A percentile compares a stretch with the other conserved stretches of the same genome.
Evolutionary conservation across 2,888 invertebrate species (phyloP).

Genomic region (Oscheius myriophilus): DNA sequence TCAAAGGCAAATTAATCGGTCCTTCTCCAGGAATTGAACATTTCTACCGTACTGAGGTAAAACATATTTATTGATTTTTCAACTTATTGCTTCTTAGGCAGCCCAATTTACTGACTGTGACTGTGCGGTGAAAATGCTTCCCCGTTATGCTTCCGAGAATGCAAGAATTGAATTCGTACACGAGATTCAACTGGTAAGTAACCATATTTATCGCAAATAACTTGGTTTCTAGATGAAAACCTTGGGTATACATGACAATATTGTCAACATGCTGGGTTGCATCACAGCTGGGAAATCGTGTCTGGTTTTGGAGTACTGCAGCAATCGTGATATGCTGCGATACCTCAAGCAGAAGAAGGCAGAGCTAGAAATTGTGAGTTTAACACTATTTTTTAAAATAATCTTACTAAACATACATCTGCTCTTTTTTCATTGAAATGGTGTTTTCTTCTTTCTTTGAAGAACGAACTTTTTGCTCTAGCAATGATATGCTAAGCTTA

Average conservation of each 20-base stretch:
- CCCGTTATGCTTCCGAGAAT: slow-evolving; percentile 59
- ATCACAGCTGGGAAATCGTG: slow-evolving; percentile 55
- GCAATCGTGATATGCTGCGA: slow-evolving; percentile 56
- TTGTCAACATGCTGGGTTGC: slow-evolving; percentile 68
- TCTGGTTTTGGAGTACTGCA: slow-evolving; percentile 63
- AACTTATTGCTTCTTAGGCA: background rate
- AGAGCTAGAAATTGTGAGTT: slow-evolving; percentile 48
- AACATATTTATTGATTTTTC: background rate
- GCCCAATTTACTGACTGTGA: slow-evolving; percentile 43
- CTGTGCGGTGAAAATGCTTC: slow-evolving; percentile 60
- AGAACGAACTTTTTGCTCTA: too few species aligned
- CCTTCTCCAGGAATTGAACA: slow-evolving; percentile 61
- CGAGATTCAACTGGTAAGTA: slow-evolving; percentile 59
- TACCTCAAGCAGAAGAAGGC: slow-evolving; percentile 55
- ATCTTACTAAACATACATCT: too few species aligned
- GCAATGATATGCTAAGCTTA: too few species aligned
- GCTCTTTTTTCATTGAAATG: background rate
- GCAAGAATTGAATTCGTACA: slow-evolving; percentile 57
- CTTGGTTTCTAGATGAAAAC: slow-evolving; percentile 58
- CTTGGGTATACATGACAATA: slow-evolving; percentile 62
- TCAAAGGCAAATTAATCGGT: slow-evolving; percentile 61
- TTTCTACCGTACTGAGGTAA: slow-evolving; percentile 46
- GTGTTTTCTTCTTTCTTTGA: background rate
- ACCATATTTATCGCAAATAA: background rate
- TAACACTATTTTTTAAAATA: background rate